A percentile compares a stretch with the other conserved stretches of the same genome.
Conservation (phyloP, 2,888 invertebrate genomes). For the Apeira syringaria region DNA sequence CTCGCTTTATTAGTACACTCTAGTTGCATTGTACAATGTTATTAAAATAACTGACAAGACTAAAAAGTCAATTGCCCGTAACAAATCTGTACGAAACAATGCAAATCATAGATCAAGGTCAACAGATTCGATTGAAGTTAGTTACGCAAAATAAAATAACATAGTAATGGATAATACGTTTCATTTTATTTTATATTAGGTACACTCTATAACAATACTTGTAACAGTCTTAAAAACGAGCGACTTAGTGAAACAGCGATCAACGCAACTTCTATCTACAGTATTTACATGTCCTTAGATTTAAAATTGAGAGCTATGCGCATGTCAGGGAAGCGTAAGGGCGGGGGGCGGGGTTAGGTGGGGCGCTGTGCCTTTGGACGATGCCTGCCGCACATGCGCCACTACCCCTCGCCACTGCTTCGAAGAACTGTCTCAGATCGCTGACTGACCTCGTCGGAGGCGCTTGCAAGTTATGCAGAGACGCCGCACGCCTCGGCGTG, state of each 20-base stretch:
- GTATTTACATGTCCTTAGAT: conserved; percentile 55
- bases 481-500: conserved; percentile 85
- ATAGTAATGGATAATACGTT: conserved; percentile 31
- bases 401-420: conserved; percentile 80
- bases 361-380: conserved; percentile 62
- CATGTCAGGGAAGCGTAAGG: conserved; percentile 70
- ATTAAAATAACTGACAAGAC: conserved; percentile 30
- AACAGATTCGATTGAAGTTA: conserved; percentile 5
- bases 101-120: conserved; percentile 33
- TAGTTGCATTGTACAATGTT: conserved; percentile 19
- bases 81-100: conserved; percentile 33
- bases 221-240: conserved; percentile 81
- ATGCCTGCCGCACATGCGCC: conserved; percentile 50
- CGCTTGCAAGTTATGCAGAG: conserved; percentile 85
- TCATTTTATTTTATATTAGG: conserved; percentile 76
- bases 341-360: conserved; percentile 61
- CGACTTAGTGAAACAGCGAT: conserved; percentile 77
- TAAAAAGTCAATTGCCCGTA: conserved; percentile 26
- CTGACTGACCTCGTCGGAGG: conserved; percentile 84
- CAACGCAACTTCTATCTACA: conserved; percentile 72
- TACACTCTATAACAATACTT: conserved; percentile 79
- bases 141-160: conserved; percentile 24
- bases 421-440: conserved; percentile 88
- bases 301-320: conserved; percentile 35
- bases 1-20: conserved; percentile 27